A percentile compares a stretch with the other conserved stretches of the same genome.
Evolutionary conservation across 2,888 invertebrate species (phyloP).

Genomic region (Aspidiotus rigidus): DNA sequence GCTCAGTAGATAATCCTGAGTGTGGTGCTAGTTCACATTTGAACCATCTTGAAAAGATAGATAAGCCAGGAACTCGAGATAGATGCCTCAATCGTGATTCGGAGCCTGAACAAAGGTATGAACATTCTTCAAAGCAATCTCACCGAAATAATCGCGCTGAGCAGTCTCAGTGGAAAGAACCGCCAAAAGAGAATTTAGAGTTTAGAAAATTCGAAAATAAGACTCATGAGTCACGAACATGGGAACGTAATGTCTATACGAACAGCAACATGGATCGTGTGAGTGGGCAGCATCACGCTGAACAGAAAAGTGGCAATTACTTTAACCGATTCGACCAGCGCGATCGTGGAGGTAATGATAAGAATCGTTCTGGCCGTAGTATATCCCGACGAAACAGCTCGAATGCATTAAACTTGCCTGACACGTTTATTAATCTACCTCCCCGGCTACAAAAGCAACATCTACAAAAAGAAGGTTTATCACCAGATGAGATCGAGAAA

Average conservation of each 20-base stretch:
- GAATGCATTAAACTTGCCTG: constrained; percentile 15
- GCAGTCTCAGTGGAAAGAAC: constrained; percentile 22
- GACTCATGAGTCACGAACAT: constrained; percentile 7
- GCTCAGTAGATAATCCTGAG: constrained; percentile 1
- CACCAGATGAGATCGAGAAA: constrained; percentile 22
- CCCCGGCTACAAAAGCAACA: constrained; percentile 17
- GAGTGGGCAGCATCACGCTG: constrained; percentile 13
- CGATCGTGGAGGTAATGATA: constrained; percentile 20
- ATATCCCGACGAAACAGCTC: constrained; percentile 22
- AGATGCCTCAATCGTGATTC: constrained; percentile 4
- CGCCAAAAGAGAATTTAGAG: constrained; percentile 15
- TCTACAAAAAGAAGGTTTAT: constrained; percentile 15
- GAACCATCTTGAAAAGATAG: background rate
- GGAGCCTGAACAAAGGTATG: background rate
- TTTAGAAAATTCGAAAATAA: constrained; percentile 9
- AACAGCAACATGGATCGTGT: background rate
- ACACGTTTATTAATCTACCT: constrained; percentile 9
- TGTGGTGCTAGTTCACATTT: constrained; percentile 8
- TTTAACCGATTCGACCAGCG: constrained; percentile 15
- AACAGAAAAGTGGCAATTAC: constrained; percentile 11
- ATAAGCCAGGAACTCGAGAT: constrained; percentile 5
- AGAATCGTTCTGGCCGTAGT: constrained; percentile 14
- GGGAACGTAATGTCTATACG: background rate
- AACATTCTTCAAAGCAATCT: constrained; percentile 8
- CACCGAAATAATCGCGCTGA: constrained; percentile 11